These are phyloP conservation scores for Sciurus niger DNA, from an alignment of 2,113 vertebrate genomes.

Conservation along the genomic window DNA sequence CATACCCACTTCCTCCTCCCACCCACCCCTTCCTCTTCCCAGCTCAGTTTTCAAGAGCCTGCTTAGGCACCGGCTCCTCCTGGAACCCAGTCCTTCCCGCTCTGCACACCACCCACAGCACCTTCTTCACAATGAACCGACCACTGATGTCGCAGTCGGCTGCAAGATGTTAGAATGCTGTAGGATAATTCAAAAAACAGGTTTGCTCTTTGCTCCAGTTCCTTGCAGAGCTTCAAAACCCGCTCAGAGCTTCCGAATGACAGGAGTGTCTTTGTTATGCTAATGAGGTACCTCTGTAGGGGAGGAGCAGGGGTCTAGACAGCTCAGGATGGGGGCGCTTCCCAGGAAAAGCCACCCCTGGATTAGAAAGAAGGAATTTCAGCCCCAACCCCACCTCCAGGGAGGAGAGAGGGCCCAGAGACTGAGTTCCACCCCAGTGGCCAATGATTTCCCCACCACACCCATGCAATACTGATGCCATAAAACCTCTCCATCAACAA, in stretches of 20 bases:
- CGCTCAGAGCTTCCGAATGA: not conserved
- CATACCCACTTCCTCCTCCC: not conserved
- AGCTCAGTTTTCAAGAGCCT: not conserved
- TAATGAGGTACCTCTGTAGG: not conserved
- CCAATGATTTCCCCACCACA: not conserved
- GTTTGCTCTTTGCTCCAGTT: not conserved
- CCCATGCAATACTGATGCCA: fast-evolving
- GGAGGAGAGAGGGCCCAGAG: not conserved
- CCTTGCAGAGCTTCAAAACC: not conserved
- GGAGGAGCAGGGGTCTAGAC: not conserved
- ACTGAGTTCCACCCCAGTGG: not conserved
- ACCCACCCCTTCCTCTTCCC: not conserved
- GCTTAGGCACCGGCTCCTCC: not conserved
- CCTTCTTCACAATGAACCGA: not conserved
- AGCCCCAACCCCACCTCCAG: not conserved
- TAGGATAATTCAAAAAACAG: not conserved
- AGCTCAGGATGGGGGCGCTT: not conserved
- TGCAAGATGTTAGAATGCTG: fast-evolving
- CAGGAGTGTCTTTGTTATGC: not conserved
- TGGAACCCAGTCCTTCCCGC: not conserved
- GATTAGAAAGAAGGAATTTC: not conserved
- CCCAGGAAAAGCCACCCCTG: not conserved
- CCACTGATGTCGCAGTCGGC: not conserved
- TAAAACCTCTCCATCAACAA: not conserved
- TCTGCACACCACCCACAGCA: not conserved